Evolutionary conservation across 2,113 vertebrate species (phyloP).

Genomic region (Xiphophorus couchianus): DNA sequence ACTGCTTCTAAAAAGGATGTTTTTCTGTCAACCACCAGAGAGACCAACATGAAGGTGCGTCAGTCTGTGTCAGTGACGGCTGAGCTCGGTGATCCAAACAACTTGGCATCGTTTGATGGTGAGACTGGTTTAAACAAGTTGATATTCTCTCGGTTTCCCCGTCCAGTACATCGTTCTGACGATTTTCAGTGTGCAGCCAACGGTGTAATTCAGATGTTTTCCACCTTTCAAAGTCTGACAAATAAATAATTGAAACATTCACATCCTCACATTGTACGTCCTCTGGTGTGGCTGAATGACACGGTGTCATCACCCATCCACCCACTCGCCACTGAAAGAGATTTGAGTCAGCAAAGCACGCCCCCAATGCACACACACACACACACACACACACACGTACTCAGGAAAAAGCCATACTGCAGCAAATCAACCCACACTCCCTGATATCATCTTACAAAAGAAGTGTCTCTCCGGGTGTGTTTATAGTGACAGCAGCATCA

Average conservation of each 20-base stretch:
- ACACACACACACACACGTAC: slow-evolving; percentile 21
- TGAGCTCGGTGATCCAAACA: slow-evolving; percentile 84
- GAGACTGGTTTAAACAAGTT: slow-evolving; percentile 40
- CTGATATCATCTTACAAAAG: slow-evolving; percentile 49
- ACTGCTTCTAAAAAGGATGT: slow-evolving; percentile 28
- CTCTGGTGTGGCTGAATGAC: slow-evolving; percentile 32
- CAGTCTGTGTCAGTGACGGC: slow-evolving; percentile 90
- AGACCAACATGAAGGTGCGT: slow-evolving; percentile 96
- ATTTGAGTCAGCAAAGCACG: slow-evolving; percentile 52
- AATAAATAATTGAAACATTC: slow-evolving; percentile 2
- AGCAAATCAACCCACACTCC: slow-evolving; percentile 50
- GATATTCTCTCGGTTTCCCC: background rate
- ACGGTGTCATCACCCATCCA: slow-evolving; percentile 43
- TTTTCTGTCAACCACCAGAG: slow-evolving; percentile 77
- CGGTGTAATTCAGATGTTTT: slow-evolving; percentile 6
- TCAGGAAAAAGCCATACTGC: slow-evolving; percentile 50
- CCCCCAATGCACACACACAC: slow-evolving; percentile 31
- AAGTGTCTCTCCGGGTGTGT: slow-evolving; percentile 9
- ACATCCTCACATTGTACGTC: slow-evolving; percentile 12
- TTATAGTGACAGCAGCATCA: background rate
- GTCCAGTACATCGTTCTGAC: background rate
- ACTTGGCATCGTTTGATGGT: slow-evolving; percentile 89
- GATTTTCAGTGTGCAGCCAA: background rate
- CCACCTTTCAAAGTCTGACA: slow-evolving; percentile 14
- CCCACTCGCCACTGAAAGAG: slow-evolving; percentile 36